Percentiles rank a stretch among this genome's conserved stretches.
phyloP scores from a whole-genome alignment of 2,888 invertebrate species.

The Fragum fragum region DNA sequence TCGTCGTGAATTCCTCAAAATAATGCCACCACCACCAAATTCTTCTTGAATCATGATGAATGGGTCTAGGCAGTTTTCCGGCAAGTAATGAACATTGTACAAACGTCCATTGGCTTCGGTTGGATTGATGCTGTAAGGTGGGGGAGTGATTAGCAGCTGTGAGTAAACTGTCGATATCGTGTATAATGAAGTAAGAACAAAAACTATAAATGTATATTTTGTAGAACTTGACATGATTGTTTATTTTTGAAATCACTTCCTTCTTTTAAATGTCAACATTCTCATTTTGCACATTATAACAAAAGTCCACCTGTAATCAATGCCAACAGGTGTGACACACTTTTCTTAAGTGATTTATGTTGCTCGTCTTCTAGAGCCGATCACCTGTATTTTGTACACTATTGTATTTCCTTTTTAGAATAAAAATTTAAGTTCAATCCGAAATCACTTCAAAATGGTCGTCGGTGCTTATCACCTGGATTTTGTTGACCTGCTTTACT shows the following conservation, averaged over 20 bases:
- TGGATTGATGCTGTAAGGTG: constrained; percentile 72
- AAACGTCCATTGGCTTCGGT: constrained; percentile 78
- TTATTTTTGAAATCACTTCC: constrained; percentile 6
- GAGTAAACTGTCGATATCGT: neutral
- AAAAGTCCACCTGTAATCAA: neutral
- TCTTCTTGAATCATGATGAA: constrained; percentile 46
- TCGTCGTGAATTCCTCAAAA: constrained; percentile 52
- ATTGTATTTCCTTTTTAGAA: neutral
- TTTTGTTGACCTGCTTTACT: neutral
- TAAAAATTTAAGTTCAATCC: neutral
- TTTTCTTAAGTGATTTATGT: no score
- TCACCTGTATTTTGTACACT: neutral
- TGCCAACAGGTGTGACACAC: no score
- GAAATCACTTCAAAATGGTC: constrained; percentile 58
- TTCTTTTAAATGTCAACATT: neutral
- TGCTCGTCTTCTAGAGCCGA: neutral
- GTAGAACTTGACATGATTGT: neutral
- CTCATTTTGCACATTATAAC: neutral
- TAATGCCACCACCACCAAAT: constrained; percentile 58
- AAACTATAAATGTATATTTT: neutral
- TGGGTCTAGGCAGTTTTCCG: constrained; percentile 75
- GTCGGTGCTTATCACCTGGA: constrained; percentile 59
- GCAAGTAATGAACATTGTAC: constrained; percentile 76
- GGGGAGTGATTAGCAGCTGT: constrained; percentile 72
- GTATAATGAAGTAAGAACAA: neutral